These are phyloP conservation scores for Latrodectus geometricus DNA, from an alignment of 1,140 invertebrate species.

Conservation along the genomic window DNA sequence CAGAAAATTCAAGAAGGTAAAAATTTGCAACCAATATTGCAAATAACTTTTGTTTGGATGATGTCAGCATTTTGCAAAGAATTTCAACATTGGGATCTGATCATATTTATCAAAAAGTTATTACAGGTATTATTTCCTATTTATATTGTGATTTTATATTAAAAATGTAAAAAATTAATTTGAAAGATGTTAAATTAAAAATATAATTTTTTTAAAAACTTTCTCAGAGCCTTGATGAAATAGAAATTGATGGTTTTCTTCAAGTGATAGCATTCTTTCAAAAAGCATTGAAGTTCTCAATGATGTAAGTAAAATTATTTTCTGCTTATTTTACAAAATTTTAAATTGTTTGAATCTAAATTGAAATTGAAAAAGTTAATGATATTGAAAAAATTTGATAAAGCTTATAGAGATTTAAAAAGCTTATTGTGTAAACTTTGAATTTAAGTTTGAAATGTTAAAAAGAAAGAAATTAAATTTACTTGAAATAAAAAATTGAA, in stretches of 20 bases:
- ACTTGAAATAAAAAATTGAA: too few relatives aligned
- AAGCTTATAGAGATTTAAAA: too few relatives aligned
- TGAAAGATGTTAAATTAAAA: background rate
- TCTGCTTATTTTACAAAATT: too few relatives aligned
- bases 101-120: conserved; percentile 1
- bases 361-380: too few relatives aligned
- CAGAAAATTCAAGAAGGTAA: background rate
- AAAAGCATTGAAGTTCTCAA: conserved; percentile 11
- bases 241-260: background rate
- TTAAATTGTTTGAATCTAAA: too few relatives aligned
- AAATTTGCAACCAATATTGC: background rate
- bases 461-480: too few relatives aligned
- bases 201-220: background rate
- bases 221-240: background rate
- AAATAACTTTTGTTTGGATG: conserved; percentile 10
- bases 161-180: conserved; percentile 1
- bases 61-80: background rate
- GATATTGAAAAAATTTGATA: too few relatives aligned
- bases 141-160: background rate
- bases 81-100: background rate
- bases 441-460: too few relatives aligned
- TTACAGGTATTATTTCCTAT: conserved; percentile 4
- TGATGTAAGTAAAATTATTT: conserved; percentile 32
- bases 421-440: too few relatives aligned
- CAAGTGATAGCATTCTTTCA: conserved; percentile 5